These are phyloP conservation scores for Neodiprion pinetum DNA, from an alignment of 1,140 invertebrate species.

Conservation along the genomic window DNA sequence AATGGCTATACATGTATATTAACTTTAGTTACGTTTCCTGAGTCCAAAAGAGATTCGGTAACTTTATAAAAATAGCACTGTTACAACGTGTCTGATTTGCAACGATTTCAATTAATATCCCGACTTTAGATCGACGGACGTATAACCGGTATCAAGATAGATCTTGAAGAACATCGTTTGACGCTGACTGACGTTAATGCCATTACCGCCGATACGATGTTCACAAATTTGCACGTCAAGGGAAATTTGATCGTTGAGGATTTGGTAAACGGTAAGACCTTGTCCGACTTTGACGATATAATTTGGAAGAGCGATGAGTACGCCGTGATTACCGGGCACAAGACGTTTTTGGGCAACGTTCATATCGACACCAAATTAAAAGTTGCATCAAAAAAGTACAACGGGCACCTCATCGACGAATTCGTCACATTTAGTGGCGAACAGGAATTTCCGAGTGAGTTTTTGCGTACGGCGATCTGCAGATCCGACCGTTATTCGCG, in stretches of 20 bases:
- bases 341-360: constrained; percentile 38
- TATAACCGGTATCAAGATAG: constrained; percentile 27
- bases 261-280: constrained; percentile 25
- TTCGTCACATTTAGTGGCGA: constrained; percentile 41
- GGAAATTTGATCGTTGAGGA: constrained; percentile 40
- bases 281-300: constrained; percentile 40
- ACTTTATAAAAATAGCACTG: no score
- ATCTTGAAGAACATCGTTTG: neutral
- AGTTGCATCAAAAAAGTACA: constrained; percentile 37
- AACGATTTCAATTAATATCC: no score
- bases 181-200: constrained; percentile 32
- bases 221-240: constrained; percentile 35
- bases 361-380: constrained; percentile 24
- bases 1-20: no score
- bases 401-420: constrained; percentile 39
- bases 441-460: constrained; percentile 43
- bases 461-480: neutral
- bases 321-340: constrained; percentile 40
- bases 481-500: neutral
- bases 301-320: constrained; percentile 36
- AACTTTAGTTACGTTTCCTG: no score
- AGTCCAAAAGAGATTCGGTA: no score
- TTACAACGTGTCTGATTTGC: no score
- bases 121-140: constrained; percentile 41
- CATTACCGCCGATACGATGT: constrained; percentile 29